phyloP scores from a whole-genome alignment of 2,113 vertebrate genomes.

The Heliornis fulica region DNA sequence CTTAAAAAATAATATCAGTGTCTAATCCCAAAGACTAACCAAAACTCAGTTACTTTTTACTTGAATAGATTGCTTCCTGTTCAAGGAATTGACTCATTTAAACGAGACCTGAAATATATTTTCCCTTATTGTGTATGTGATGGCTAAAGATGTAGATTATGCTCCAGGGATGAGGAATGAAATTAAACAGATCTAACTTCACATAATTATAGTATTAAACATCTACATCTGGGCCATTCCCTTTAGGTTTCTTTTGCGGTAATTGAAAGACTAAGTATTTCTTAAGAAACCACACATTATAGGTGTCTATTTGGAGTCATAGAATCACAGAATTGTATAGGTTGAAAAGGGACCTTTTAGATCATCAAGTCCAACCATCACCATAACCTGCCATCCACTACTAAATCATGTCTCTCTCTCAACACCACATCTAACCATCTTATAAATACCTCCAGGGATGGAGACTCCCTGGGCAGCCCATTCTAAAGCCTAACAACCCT shows the following conservation, averaged over 20 bases:
- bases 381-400: too few species aligned
- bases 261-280: neutral
- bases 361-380: too few species aligned
- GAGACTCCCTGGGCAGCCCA: too few species aligned
- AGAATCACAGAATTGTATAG: too few species aligned
- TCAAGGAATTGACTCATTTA: neutral
- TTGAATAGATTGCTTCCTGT: neutral
- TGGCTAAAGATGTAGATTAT: neutral
- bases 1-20: neutral
- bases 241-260: neutral
- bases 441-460: too few species aligned
- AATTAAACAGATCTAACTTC: neutral
- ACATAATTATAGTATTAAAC: neutral
- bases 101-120: neutral
- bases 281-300: neutral
- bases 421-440: too few species aligned
- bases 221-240: fast-evolving
- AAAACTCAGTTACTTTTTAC: neutral
- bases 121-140: neutral
- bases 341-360: too few species aligned
- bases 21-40: neutral
- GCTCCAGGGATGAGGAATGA: neutral
- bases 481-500: too few species aligned
- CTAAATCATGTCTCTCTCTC: too few species aligned
- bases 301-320: neutral